Evolutionary conservation across 2,113 vertebrate species (phyloP), one percentile per base, ranked within the genome.

Genomic region (Hippocampus guttulatus): DNA sequence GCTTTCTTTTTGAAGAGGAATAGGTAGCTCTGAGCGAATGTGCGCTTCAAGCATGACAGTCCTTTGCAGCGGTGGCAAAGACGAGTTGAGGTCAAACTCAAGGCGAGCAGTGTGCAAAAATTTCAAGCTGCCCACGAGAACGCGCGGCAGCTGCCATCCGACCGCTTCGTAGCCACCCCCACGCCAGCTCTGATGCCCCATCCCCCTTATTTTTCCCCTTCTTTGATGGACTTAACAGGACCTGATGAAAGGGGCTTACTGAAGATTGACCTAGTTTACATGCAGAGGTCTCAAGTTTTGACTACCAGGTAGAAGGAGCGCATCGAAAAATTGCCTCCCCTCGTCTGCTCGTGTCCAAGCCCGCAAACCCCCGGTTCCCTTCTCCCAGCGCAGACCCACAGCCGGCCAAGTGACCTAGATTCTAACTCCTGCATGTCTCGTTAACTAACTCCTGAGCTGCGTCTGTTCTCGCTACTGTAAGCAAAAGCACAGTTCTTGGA

Each of bases 231-330:
- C 77, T 85, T 75, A 85, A 73, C 3, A 51, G 41, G 69, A 64
- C 52, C 77, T 68, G 77, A 81, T 79, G 71, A 70, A 80, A 72
- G 71, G 58, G 64, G 71, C 68, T 87, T 84, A 84, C 61, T 51
- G 65, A 70, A 79, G 83, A 82, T 67, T 86, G 81, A 84, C 79
- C 82, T 75, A 84, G 72, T 84, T 89, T 79, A 78, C 63, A 70
- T 60, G 64, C 25, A 10, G 8, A 67, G 61, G 11, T 66, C 54
- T 71, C 62, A 79, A 70, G 70, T 68, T 65, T 75, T 57, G 57
- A 62, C 69, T 68, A 69, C 67, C 64, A 4, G 4, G 55, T 43
- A 21, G n/a, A 30, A 41, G 38, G 47, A 54, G 21, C 40, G 14
- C 2, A n/a, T 67, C 33, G 51, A 57, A 70, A 27, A 16, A 41